Conservation (phyloP, 2,797 vertebrate species). For the Onychomys arenicola region DNA sequence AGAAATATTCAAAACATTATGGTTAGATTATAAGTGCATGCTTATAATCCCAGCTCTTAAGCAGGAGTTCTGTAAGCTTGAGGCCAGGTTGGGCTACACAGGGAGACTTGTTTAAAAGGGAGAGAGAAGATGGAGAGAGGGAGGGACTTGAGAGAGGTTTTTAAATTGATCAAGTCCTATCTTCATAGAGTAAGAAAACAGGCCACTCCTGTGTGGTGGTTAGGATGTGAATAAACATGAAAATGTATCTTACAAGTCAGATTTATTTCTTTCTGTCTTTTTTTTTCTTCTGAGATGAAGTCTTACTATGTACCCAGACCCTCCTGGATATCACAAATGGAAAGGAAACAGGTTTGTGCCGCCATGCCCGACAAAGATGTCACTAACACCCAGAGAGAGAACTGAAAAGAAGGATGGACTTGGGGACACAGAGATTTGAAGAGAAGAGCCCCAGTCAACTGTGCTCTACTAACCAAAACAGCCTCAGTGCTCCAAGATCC, state of each 20-base stretch:
- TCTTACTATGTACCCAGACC: neutral
- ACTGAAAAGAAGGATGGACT: slow-evolving; percentile 12
- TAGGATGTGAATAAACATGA: neutral
- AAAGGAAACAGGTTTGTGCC: neutral
- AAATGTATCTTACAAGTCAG: neutral
- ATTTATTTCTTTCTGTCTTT: neutral
- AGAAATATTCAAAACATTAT: neutral
- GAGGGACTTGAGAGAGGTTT: neutral
- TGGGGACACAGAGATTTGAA: slow-evolving; percentile 29
- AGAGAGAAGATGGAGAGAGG: neutral
- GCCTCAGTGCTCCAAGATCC: neutral
- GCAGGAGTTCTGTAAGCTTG: neutral
- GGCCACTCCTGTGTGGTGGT: neutral
- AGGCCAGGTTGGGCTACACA: neutral
- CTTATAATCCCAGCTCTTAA: neutral
- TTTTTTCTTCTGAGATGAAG: neutral
- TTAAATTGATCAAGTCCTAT: neutral
- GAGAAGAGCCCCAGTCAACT: neutral
- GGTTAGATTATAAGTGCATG: neutral
- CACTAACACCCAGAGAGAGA: neutral
- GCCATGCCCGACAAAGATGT: neutral
- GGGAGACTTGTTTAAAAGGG: neutral
- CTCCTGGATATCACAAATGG: neutral
- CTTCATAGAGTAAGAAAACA: neutral
- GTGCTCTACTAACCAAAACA: slow-evolving; percentile 49